Evolutionary conservation across 2,797 vertebrate genomes (phyloP), one percentile per base, ranked within the genome.

Genomic region (Sebastes alutus): DNA sequence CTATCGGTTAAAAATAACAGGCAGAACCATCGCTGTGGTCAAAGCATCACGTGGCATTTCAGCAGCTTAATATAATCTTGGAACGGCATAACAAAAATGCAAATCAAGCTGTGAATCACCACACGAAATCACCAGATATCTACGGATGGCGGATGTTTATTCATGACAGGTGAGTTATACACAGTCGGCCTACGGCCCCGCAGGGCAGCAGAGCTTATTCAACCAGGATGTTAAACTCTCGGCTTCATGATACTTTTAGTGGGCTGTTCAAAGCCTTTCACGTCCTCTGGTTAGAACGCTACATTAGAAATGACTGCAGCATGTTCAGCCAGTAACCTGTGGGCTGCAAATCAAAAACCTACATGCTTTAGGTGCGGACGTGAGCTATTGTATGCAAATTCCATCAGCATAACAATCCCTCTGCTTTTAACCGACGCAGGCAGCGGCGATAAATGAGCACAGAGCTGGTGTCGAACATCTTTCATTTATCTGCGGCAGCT

Each of bases 1-100:
- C 75, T 82, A 75, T 87, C 80, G 56, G 80, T 83, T 92, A 90
- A 89, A 92, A 92, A 93, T 89, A 94, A 78, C 83, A 82, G 64
- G 27, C 75, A 66, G 27, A 23, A 72, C 42, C 46, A 68, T 58
- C 10, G 6, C 54, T 56, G 35, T 38, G 73, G 87, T 82, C 88
- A 80, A 69, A 84, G 75, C 75, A 55, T 75, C 13, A n/a, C 18
- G 54, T 42, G 61, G 29, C 67, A 23, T 79, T 83, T 75, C 79
- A 72, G 11, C 33, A 38, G 76, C 82, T 89, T 88, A 80, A 89
- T 73, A 73, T 18, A 67, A 81, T 78, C 78, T 81, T 63, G 62
- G 68, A 79, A 68, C 55, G 25, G 66, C 64, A 32, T 42, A 83
- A 85, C 23, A 69, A 59, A 83, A 76, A 89, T 87, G 87, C 72